phyloP scores from a whole-genome alignment of 2,797 vertebrate genomes.

The Pelochelys cantorii region DNA sequence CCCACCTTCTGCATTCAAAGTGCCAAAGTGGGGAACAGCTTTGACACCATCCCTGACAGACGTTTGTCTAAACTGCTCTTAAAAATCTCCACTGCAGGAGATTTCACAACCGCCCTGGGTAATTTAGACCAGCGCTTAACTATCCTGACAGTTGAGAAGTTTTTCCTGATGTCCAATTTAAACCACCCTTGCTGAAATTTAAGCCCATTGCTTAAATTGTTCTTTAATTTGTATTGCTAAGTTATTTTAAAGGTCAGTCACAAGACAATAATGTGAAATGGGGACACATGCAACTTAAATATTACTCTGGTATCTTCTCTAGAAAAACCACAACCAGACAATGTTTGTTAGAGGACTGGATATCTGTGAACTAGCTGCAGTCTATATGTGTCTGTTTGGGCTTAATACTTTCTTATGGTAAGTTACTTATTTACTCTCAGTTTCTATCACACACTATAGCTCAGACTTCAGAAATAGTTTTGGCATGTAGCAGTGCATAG shows the following conservation, averaged over 20 bases:
- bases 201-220: not conserved
- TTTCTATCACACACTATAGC: not conserved
- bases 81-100: too few relatives aligned
- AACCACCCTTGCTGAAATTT: too few relatives aligned
- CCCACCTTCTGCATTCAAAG: too few relatives aligned
- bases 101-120: too few relatives aligned
- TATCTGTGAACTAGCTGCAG: not conserved
- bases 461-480: not conserved
- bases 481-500: not conserved
- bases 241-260: not conserved
- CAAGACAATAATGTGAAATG: not conserved
- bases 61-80: too few relatives aligned
- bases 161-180: too few relatives aligned
- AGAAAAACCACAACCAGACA: not conserved
- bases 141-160: too few relatives aligned
- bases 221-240: not conserved
- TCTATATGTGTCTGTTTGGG: not conserved
- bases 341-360: not conserved
- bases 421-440: not conserved
- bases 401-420: not conserved
- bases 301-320: not conserved
- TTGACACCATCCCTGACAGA: too few relatives aligned
- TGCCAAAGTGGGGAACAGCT: too few relatives aligned
- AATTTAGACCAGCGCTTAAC: too few relatives aligned
- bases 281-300: not conserved